phyloP scores from a whole-genome alignment of 1,140 invertebrate genomes.

The Heliconius melpomene region DNA sequence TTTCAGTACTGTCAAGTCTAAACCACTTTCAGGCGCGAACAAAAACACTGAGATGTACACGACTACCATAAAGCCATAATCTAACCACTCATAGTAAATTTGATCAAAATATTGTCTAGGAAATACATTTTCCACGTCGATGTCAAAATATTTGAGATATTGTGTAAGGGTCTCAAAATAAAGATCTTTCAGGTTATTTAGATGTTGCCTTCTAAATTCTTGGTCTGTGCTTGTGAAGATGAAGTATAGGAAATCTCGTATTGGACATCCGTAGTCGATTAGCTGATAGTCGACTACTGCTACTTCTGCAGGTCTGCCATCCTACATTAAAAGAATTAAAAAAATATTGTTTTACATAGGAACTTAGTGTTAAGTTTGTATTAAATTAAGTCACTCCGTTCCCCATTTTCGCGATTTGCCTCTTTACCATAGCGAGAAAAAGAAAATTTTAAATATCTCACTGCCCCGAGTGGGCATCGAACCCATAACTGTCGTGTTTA shows the following conservation, averaged over 20 bases:
- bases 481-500: too few species aligned
- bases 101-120: slow-evolving; percentile 35
- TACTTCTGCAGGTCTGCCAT: slow-evolving; percentile 44
- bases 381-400: too few species aligned
- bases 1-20: neutral
- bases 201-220: slow-evolving; percentile 48
- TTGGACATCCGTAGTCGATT: slow-evolving; percentile 49
- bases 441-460: too few species aligned
- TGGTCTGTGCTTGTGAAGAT: slow-evolving; percentile 48
- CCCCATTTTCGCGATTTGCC: too few species aligned
- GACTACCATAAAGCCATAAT: slow-evolving; percentile 44
- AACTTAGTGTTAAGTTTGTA: too few species aligned
- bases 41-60: slow-evolving; percentile 35
- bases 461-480: too few species aligned
- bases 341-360: too few species aligned
- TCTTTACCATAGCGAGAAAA: too few species aligned
- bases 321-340: slow-evolving; percentile 27
- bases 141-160: slow-evolving; percentile 48
- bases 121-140: slow-evolving; percentile 43
- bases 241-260: slow-evolving; percentile 54
- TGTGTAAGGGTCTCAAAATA: slow-evolving; percentile 49
- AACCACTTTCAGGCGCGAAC: slow-evolving; percentile 30
- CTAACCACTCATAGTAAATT: slow-evolving; percentile 40
- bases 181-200: slow-evolving; percentile 46
- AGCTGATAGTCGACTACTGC: slow-evolving; percentile 57